Percentiles rank a stretch among this genome's conserved stretches.
Conservation (phyloP, 1,140 invertebrate species). For the Vanessa atalanta region DNA sequence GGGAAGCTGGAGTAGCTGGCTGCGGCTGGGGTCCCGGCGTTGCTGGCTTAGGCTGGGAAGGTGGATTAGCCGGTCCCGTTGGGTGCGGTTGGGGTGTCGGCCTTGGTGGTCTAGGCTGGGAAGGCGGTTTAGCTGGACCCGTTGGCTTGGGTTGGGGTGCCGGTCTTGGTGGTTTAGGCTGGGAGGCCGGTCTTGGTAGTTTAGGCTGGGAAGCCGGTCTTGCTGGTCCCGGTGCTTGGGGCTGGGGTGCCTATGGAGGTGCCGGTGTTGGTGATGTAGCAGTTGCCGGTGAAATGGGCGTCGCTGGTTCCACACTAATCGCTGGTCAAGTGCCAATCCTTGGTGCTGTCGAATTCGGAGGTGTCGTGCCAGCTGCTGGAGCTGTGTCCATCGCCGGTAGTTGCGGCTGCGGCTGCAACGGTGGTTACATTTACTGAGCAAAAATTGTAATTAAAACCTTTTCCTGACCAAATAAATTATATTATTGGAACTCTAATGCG, state of each 20-base stretch:
- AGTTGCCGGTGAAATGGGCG: conserved; percentile 56
- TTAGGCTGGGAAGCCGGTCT: neutral
- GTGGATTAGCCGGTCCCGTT: neutral
- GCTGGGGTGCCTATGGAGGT: conserved; percentile 45
- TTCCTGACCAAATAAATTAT: neutral
- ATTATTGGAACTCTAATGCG: no score
- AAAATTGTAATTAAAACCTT: neutral
- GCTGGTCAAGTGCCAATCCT: conserved; percentile 42
- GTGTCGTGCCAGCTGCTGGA: conserved; percentile 48
- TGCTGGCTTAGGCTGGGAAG: no score
- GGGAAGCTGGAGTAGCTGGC: conserved; percentile 8
- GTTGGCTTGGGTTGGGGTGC: neutral
- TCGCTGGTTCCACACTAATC: conserved; percentile 51
- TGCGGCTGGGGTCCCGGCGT: no score
- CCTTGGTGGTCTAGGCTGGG: no score
- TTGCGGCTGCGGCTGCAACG: conserved; percentile 48
- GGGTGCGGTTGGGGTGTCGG: neutral
- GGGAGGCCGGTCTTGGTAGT: no score
- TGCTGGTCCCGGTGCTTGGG: neutral
- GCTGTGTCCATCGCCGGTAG: conserved; percentile 46
- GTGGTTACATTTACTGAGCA: conserved; percentile 26
- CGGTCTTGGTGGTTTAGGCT: neutral
- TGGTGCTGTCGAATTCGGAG: conserved; percentile 48
- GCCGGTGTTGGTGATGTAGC: conserved; percentile 51
- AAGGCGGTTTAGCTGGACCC: neutral